Conservation (phyloP, 2,113 vertebrate species). For the Nematolebias whitei region DNA sequence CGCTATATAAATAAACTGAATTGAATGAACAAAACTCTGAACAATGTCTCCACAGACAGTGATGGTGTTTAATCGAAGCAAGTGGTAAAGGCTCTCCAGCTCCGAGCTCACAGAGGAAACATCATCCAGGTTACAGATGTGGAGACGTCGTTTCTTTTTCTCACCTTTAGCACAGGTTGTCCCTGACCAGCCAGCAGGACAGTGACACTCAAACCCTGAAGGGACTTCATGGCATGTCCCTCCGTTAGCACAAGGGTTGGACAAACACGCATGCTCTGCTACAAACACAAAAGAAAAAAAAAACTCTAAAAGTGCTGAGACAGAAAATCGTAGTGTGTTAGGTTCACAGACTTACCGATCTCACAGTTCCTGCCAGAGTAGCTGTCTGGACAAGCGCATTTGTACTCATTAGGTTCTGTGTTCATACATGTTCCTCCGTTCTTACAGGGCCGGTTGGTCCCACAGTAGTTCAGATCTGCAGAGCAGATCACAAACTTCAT, state of each 20-base stretch:
- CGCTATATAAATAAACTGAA: too few species aligned
- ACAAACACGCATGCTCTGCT: constrained; percentile 92
- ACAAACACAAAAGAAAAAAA: neutral
- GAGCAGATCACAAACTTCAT: neutral
- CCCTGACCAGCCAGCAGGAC: constrained; percentile 91
- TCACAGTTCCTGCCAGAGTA: constrained; percentile 95
- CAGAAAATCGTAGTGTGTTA: neutral
- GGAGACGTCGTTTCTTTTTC: constrained; percentile 34
- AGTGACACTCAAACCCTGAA: constrained; percentile 92
- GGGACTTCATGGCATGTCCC: constrained; percentile 91
- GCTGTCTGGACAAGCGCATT: constrained; percentile 89
- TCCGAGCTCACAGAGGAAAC: too few species aligned
- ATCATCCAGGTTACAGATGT: too few species aligned
- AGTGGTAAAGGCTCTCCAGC: too few species aligned
- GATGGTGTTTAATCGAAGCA: too few species aligned
- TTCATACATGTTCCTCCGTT: constrained; percentile 95
- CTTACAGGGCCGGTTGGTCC: constrained; percentile 90
- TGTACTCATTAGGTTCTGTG: constrained; percentile 90
- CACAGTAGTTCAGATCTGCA: constrained; percentile 96
- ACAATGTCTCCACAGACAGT: too few species aligned
- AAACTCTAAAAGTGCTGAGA: too few species aligned
- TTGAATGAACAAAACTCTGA: too few species aligned
- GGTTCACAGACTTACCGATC: constrained; percentile 79
- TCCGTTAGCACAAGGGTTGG: constrained; percentile 93
- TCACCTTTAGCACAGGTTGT: constrained; percentile 92